Evolutionary conservation across 2,888 invertebrate genomes (phyloP), one percentile per base, ranked within the genome.

Genomic region (Ornithoptera alexandrae): DNA sequence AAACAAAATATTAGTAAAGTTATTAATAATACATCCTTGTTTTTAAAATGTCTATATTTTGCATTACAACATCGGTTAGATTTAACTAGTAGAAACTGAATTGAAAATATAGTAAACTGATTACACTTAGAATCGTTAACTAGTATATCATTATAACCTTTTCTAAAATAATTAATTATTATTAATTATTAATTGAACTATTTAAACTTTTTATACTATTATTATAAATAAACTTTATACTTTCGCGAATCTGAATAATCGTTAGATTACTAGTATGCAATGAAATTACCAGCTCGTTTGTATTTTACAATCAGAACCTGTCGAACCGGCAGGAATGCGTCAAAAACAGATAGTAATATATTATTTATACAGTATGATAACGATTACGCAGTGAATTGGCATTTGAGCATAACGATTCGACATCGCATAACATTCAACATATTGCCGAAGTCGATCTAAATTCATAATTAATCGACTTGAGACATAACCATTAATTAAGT

Each of bases 331-430:
- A 46, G 69, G 69, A 66, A 69, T 69, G 69, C 69, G 62, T 50
- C 50, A 53, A 50, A 20, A 63, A 58, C 62, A 12, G 1, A 46
- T 2, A 50, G 58, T 62, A 22, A 42, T 36, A 39, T 62, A 36
- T 59, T 65, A 65, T 65, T 50, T 46, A 65, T 65, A 58, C 53
- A n/a, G 36, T 65, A 69, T 69, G 58, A 66, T 66, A 66, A 66
- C 62, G n/a, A 22, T 65, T 58, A 66, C 62, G 62, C 57, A 30
- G 58, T n/a, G 6, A 8, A 57, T 66, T 62, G 69, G 59, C 66
- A 69, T 62, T 62, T 36, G 18, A 50, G 22, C 57, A 24, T 30
- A 65, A 56, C 57, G 36, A 39, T 66, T 62, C 24, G 22, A 17
- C 20, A 22, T 56, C 56, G 59, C 20, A 50, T 46, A 58, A 56